Conservation (phyloP, 2,113 vertebrate species). For the Zosterops hypoxanthus region DNA sequence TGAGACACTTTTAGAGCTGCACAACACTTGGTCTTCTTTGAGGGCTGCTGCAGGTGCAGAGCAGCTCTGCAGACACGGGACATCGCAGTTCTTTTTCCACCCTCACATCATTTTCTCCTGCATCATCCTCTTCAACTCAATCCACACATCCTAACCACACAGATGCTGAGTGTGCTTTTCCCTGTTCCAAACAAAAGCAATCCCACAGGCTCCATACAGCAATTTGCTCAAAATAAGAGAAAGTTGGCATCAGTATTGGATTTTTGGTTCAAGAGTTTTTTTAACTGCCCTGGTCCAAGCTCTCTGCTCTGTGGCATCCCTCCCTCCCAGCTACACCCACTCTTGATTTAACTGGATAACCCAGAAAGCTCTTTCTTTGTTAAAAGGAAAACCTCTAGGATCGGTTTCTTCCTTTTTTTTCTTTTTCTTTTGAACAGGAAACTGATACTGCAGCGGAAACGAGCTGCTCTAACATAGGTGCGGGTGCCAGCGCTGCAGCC, state of each 20-base stretch:
- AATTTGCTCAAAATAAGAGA: neutral
- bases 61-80: neutral
- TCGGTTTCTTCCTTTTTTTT: neutral
- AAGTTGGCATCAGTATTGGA: neutral
- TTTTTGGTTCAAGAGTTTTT: neutral
- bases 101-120: neutral
- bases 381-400: neutral
- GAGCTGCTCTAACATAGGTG: neutral
- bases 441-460: neutral
- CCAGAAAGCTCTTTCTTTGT: neutral
- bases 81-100: neutral
- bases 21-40: neutral
- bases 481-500: neutral
- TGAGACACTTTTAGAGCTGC: neutral
- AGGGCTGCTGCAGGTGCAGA: neutral
- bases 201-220: neutral
- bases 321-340: neutral
- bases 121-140: neutral
- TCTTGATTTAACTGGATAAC: neutral
- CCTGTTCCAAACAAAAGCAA: neutral
- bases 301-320: neutral
- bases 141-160: neutral
- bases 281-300: neutral
- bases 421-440: constrained; percentile 23
- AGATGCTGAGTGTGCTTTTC: neutral